Conservation (phyloP, 2,888 invertebrate genomes). For the Melinaea menophilus region DNA sequence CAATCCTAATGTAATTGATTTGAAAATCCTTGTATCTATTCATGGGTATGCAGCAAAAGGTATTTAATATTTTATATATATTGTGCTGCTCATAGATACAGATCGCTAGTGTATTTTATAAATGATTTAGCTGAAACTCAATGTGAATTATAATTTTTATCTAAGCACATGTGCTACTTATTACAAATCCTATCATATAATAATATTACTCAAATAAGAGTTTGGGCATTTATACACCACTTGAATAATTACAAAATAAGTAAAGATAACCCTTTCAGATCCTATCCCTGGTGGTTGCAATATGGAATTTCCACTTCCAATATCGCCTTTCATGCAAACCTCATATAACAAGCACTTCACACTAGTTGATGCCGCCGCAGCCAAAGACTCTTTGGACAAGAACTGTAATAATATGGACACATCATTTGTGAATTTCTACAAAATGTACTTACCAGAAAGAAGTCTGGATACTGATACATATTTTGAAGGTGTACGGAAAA, state of each 20-base stretch:
- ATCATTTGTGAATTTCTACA: slow-evolving; percentile 75
- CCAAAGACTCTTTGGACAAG: slow-evolving; percentile 53
- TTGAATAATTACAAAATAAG: background rate
- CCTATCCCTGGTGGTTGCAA: slow-evolving; percentile 90
- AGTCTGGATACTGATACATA: slow-evolving; percentile 75
- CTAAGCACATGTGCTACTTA: too few relatives aligned
- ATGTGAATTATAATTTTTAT: too few relatives aligned
- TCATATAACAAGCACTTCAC: slow-evolving; percentile 59
- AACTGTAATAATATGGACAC: slow-evolving; percentile 39
- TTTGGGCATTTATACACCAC: background rate
- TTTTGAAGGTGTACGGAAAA: slow-evolving; percentile 77
- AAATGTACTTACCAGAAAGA: slow-evolving; percentile 78
- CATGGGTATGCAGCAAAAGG: slow-evolving; percentile 72
- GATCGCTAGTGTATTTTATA: too few relatives aligned
- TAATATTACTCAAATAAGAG: background rate
- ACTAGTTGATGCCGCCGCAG: slow-evolving; percentile 75
- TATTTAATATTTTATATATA: slow-evolving; percentile 44
- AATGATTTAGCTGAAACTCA: too few relatives aligned
- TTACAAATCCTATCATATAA: too few relatives aligned
- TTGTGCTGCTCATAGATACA: background rate
- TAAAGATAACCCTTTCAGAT: slow-evolving; percentile 62
- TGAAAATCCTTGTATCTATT: slow-evolving; percentile 69
- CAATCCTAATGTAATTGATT: slow-evolving; percentile 56
- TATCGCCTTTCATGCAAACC: slow-evolving; percentile 78
- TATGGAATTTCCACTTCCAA: slow-evolving; percentile 79